Percentiles rank a stretch among this genome's conserved stretches.
Evolutionary conservation across 2,888 invertebrate genomes (phyloP).

Genomic region (Liopterus haemorrhoidalis): DNA sequence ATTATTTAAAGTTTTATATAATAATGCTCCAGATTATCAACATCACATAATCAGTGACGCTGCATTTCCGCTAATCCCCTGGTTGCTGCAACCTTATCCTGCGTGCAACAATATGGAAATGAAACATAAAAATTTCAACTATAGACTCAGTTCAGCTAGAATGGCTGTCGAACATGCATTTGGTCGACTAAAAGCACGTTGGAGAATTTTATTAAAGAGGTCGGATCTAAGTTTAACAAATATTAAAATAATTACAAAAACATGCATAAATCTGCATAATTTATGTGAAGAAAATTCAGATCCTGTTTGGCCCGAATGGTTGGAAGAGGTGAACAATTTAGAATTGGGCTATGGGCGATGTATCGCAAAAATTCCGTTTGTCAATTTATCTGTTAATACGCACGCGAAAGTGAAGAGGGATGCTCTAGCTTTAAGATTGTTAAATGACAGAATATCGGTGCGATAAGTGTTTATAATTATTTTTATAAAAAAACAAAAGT

Average conservation of each 20-base stretch:
- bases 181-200: slow-evolving; percentile 19
- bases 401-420: slow-evolving; percentile 8
- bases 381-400: neutral
- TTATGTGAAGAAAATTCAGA: slow-evolving; percentile 15
- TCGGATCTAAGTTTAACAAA: slow-evolving; percentile 10
- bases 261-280: slow-evolving; percentile 20
- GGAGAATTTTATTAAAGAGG: slow-evolving; percentile 17
- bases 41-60: slow-evolving; percentile 8
- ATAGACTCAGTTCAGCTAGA: slow-evolving; percentile 18
- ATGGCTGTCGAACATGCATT: slow-evolving; percentile 20
- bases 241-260: slow-evolving; percentile 15
- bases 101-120: neutral
- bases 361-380: slow-evolving; percentile 4
- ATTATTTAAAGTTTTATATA: neutral
- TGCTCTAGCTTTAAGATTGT: neutral
- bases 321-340: slow-evolving; percentile 6
- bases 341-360: neutral
- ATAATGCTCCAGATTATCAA: neutral
- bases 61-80: slow-evolving; percentile 12
- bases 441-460: slow-evolving; percentile 10
- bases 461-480: too few relatives aligned
- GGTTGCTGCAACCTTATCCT: slow-evolving; percentile 15
- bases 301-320: slow-evolving; percentile 10
- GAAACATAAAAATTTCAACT: slow-evolving; percentile 16
- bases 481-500: too few relatives aligned